Conservation (phyloP, 2,888 invertebrate species). For the Cryptocheilus praepositus region DNA sequence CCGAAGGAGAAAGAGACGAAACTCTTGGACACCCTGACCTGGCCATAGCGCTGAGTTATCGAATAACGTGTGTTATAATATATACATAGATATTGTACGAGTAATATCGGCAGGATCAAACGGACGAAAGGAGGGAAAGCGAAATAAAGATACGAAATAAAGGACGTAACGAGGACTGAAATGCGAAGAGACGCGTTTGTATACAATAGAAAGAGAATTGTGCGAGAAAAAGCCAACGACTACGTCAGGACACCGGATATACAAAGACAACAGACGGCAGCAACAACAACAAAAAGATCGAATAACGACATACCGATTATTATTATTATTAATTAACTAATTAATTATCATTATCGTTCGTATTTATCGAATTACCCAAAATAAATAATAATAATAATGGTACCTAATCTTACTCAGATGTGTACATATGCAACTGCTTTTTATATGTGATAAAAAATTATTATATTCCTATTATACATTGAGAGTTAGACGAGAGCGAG, state of each 20-base stretch:
- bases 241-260: slow-evolving; percentile 58
- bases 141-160: slow-evolving; percentile 32
- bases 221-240: slow-evolving; percentile 55
- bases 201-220: slow-evolving; percentile 52
- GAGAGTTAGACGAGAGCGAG: slow-evolving; percentile 54
- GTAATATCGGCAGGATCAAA: slow-evolving; percentile 49
- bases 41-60: slow-evolving; percentile 64
- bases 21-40: slow-evolving; percentile 42
- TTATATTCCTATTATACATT: slow-evolving; percentile 70
- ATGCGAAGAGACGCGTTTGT: slow-evolving; percentile 45
- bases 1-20: slow-evolving; percentile 19
- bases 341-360: slow-evolving; percentile 56
- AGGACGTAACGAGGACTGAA: slow-evolving; percentile 30
- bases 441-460: slow-evolving; percentile 70
- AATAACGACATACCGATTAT: slow-evolving; percentile 56
- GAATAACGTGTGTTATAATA: slow-evolving; percentile 65
- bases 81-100: slow-evolving; percentile 63
- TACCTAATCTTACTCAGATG: slow-evolving; percentile 69
- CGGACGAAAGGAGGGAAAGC: slow-evolving; percentile 39
- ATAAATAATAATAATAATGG: slow-evolving; percentile 61
- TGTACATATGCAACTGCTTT: slow-evolving; percentile 74
- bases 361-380: slow-evolving; percentile 58
- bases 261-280: not conserved
- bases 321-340: slow-evolving; percentile 51
- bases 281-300: no score